Evolutionary conservation across 2,888 invertebrate species (phyloP), one percentile per base, ranked within the genome.

Genomic region (Zeuzera pyrina): DNA sequence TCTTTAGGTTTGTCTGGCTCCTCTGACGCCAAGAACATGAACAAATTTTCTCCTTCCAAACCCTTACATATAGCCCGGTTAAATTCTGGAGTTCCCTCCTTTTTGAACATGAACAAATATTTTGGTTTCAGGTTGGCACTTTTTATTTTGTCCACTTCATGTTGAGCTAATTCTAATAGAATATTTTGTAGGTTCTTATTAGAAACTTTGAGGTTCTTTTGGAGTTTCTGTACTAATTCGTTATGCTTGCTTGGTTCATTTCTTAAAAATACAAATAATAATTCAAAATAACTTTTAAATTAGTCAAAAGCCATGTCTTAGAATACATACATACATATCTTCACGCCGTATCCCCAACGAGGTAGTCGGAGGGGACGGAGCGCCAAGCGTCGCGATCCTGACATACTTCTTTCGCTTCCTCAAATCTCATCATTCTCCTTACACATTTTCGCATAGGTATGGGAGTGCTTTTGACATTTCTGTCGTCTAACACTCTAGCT

Each of bases 11-110:
- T 88, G 34, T 87, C 89, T 2, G 88, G 88, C 35, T 93, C 93
- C 14, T 91, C 91, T 0, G 89, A 87, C 0, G 89, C 89, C 30
- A 93, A 50, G 45, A 92, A 89, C 33, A 91, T 67, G 34, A 91
- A 86, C 30, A 90, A 64, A 4, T 74, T 84, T 47, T 72, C 71
- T 1, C 72, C 79, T 24, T 87, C 88, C 30, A 91, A 57, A 41
- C 88, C 89, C 43, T 88, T 87, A 10, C 91, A 76, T 35, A 94
- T 84, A 12, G 84, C 84, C 41, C 88, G 87, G 57, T 92, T 89
- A 51, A 92, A 94, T 50, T 93, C 93, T 3, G 87, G 85, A 43
- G 93, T 93, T 0, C 90, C 93, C 54, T 93, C 93, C 47, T 89
- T 91, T 41, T 90, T 87, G 49, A 86, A 88, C 51, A 89, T 59